Conservation (phyloP, 2,113 vertebrate genomes). For the Okapia johnstoni region DNA sequence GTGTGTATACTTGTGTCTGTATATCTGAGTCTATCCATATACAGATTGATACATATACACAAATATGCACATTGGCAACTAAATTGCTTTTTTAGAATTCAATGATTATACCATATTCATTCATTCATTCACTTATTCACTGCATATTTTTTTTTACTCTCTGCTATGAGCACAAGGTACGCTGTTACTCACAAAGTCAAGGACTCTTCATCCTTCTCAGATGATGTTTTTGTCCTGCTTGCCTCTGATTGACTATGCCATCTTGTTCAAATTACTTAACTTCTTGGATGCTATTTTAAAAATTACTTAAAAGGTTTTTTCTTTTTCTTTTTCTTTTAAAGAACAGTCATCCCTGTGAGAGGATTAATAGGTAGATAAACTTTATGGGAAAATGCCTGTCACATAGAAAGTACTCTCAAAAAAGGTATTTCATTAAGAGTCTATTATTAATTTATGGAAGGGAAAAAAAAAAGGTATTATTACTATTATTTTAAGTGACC, state of each 20-base stretch:
- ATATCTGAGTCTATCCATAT: neutral
- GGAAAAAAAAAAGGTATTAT: neutral
- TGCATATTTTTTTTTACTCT: neutral
- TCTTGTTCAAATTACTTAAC: neutral
- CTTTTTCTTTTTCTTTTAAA: neutral
- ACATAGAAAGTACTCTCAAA: neutral
- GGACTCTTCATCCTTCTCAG: neutral
- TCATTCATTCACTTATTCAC: neutral
- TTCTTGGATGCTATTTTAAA: neutral
- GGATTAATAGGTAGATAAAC: too few species aligned
- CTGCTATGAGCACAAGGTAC: neutral
- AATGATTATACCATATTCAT: neutral
- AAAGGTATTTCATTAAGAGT: too few species aligned
- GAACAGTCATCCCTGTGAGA: fast-evolving
- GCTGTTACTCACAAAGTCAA: neutral
- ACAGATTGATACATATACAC: neutral
- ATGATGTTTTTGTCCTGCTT: neutral
- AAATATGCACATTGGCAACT: neutral
- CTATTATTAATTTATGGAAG: too few species aligned
- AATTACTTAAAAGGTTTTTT: neutral
- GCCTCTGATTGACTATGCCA: neutral
- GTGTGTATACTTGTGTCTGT: neutral
- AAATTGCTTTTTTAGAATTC: neutral
- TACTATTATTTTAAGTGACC: neutral
- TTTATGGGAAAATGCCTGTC: neutral